Percentiles rank a stretch among this genome's conserved stretches.
These are phyloP conservation scores for Nettapus auritus DNA, from an alignment of 2,113 vertebrate genomes.

Conservation along the genomic window DNA sequence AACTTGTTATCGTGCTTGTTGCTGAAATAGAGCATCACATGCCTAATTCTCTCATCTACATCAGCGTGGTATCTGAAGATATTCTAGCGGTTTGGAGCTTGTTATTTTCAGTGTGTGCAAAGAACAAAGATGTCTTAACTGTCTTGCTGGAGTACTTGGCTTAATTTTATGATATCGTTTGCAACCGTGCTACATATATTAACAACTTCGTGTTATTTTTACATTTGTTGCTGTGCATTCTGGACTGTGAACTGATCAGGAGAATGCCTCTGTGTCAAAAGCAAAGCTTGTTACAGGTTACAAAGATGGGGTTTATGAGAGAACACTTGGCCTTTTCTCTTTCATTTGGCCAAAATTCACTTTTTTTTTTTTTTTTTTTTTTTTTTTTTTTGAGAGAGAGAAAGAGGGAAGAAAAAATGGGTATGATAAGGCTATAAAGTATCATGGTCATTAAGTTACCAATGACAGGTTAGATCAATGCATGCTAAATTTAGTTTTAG, in stretches of 20 bases:
- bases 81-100: background rate
- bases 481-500: constrained; percentile 30
- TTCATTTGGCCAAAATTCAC: background rate
- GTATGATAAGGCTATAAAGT: background rate
- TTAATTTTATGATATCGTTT: background rate
- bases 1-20: background rate
- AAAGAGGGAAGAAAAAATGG: background rate
- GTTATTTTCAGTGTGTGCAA: background rate
- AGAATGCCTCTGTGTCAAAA: background rate
- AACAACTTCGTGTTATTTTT: background rate
- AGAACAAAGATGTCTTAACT: background rate
- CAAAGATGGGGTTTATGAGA: background rate
- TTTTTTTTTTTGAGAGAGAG: background rate
- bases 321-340: background rate
- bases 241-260: background rate
- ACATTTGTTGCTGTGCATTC: background rate
- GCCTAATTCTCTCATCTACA: background rate
- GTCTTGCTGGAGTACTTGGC: background rate
- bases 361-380: too few species aligned
- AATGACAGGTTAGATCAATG: constrained; percentile 20
- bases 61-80: background rate
- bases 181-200: background rate
- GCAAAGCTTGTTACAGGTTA: background rate
- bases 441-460: background rate
- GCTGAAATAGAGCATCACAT: background rate